Base-by-base conservation (phyloP, 2,797 vertebrate species). In the Pseudochaenichthys georgianus region DNA sequence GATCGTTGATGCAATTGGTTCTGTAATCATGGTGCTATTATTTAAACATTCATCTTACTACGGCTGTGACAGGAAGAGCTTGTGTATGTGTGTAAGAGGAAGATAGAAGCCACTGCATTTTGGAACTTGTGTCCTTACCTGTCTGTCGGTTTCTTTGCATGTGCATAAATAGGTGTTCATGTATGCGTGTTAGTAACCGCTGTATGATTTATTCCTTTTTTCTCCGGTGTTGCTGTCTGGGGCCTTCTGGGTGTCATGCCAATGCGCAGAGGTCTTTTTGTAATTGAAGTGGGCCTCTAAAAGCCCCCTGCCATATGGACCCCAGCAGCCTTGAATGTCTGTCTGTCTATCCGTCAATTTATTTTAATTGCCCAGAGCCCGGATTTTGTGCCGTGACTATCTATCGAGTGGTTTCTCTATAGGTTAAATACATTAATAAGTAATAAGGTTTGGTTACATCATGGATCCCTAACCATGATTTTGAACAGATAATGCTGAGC, bases 391-490 rank as follows among this genome's bases (percentile, higher is more conserved):
- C 82, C 15, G 68, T 67, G 79, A 13, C 83, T 69, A 78, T 87
- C 86, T 89, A 89, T 92, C 75, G 82, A 85, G 83, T 75, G 86
- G 86, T 70, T 91, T 86, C 81, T 88, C 85, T 51, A 85, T 87
- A 85, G 87, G 91, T 94, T 93, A 93, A 90, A 92, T 85, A 88
- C 90, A 93, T 94, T 91, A 93, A 93, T 93, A 91, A 80, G 53
- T 90, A 92, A 93, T 93, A 81, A 86, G 87, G 65, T 73, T 67
- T 81, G 91, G 89, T 92, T 92, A 90, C 82, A 34, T 45, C 12
- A 31, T 15, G 72, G 72, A 69, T 91, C 93, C 89, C 89, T 84
- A 80, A 77, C 77, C 71, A 59, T 50, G 80, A 70, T 75, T 81
- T 60, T 90, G 89, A 91, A 83, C 86, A 88, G 85, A 87, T 85